phyloP scores from a whole-genome alignment of 1,140 invertebrate genomes.

The Ylistrum balloti region DNA sequence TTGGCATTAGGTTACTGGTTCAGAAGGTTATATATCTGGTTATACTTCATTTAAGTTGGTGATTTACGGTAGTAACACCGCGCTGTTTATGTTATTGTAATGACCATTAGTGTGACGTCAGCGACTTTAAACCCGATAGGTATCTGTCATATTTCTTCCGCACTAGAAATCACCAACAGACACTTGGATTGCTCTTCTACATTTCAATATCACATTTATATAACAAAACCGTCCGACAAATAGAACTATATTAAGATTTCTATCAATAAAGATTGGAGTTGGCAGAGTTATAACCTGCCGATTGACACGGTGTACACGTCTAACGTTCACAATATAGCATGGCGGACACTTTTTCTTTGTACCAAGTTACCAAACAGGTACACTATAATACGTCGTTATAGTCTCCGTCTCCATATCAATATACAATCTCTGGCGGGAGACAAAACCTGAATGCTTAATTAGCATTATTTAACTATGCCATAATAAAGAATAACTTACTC shows the following conservation, averaged over 20 bases:
- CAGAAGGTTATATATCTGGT: too few species aligned
- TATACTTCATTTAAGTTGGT: too few species aligned
- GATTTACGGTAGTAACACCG: too few species aligned
- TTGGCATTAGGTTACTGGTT: too few species aligned
- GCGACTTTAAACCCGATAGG: too few species aligned
- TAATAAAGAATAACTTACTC: neutral
- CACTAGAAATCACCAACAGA: neutral
- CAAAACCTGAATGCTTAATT: slow-evolving; percentile 7
- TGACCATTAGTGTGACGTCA: too few species aligned
- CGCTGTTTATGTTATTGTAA: too few species aligned
- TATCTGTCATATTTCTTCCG: neutral
- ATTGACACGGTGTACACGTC: neutral
- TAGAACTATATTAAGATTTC: neutral
- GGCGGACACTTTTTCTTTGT: neutral
- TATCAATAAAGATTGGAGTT: neutral
- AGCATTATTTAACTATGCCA: neutral
- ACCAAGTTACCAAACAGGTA: too few species aligned
- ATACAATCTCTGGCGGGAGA: neutral
- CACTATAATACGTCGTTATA: neutral
- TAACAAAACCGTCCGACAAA: neutral
- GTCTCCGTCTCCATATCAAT: neutral
- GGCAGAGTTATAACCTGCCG: neutral
- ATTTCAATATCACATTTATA: neutral
- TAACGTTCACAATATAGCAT: neutral
- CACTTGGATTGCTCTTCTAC: neutral